Evolutionary conservation across 64 coral and sea anemone genomes (phyloP).

Genomic region (Exaiptasia diaphana): DNA sequence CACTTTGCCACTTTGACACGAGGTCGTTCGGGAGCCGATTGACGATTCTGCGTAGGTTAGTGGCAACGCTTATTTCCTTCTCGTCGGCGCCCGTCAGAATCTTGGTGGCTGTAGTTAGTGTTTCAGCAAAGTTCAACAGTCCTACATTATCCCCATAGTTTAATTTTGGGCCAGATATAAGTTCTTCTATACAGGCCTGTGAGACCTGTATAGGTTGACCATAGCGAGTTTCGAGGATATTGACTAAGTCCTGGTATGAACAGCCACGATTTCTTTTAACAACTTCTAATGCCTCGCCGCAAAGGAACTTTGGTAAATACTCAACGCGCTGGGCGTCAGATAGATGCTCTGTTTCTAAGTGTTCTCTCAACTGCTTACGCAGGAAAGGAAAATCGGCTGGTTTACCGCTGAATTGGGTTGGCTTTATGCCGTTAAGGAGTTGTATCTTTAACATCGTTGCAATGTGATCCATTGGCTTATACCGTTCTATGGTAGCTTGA

Average conservation of each 20-base stretch:
- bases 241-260: neutral
- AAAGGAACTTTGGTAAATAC: constrained; percentile 29
- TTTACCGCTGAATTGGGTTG: constrained; percentile 28
- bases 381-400: constrained; percentile 18
- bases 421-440: neutral
- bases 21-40: constrained; percentile 23
- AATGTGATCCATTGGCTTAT: neutral
- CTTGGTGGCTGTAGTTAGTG: constrained; percentile 15
- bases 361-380: constrained; percentile 1
- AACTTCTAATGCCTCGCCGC: constrained; percentile 12
- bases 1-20: constrained; percentile 42
- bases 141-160: constrained; percentile 4
- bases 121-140: constrained; percentile 26
- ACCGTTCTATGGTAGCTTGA: no score
- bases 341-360: constrained; percentile 13
- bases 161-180: neutral
- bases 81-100: neutral
- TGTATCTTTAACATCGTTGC: constrained; percentile 21
- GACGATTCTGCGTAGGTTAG: constrained; percentile 11
- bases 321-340: constrained; percentile 32
- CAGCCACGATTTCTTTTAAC: constrained; percentile 28
- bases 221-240: constrained; percentile 10
- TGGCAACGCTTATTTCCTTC: constrained; percentile 1
- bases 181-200: constrained; percentile 30
- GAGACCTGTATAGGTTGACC: constrained; percentile 16